These are phyloP conservation scores for Torymus auratus DNA, from an alignment of 2,888 invertebrate species.

Conservation along the genomic window DNA sequence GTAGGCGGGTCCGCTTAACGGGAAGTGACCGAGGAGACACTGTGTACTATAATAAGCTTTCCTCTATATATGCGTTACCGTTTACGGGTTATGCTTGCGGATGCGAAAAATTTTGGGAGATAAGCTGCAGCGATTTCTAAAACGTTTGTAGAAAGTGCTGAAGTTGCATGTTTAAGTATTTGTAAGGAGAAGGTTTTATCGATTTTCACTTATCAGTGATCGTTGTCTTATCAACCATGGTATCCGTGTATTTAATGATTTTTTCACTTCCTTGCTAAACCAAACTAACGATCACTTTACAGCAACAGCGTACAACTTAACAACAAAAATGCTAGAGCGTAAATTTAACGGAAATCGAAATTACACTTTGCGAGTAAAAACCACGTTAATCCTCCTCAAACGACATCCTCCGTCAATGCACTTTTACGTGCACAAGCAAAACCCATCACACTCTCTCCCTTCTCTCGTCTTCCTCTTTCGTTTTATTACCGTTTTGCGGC, in stretches of 20 bases:
- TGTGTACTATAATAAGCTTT: background rate
- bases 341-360: no score
- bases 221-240: no score
- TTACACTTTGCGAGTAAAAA: background rate
- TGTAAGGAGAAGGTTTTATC: no score
- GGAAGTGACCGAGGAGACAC: conserved; percentile 31
- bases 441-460: background rate
- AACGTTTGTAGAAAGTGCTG: no score
- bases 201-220: no score
- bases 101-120: background rate
- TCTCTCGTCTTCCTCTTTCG: background rate
- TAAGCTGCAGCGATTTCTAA: no score
- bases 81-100: background rate
- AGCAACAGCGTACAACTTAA: no score
- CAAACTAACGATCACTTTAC: no score
- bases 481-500: conserved; percentile 49
- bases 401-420: conserved; percentile 5
- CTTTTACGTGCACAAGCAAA: background rate
- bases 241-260: no score
- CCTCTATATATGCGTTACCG: background rate
- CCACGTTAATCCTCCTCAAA: background rate
- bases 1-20: conserved; percentile 46
- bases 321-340: no score
- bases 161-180: no score
- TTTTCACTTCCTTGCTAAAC: no score